Conservation (phyloP, 2,888 invertebrate genomes). For the Autographa pulchrina region DNA sequence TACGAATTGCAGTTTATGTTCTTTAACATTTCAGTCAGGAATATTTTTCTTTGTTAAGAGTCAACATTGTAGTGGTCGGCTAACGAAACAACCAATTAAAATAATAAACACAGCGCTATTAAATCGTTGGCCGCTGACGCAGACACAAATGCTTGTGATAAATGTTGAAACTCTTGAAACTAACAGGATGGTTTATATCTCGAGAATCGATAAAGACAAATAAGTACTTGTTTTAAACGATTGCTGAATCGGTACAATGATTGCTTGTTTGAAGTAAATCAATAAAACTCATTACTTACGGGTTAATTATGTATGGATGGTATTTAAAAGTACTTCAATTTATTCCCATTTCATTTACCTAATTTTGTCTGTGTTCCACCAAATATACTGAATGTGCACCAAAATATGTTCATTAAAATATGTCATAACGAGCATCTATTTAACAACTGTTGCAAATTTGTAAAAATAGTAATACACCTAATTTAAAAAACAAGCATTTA, state of each 20-base stretch:
- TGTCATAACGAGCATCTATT: too few species aligned
- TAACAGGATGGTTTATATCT: conserved; percentile 16
- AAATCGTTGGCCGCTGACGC: conserved; percentile 46
- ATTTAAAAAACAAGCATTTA: too few species aligned
- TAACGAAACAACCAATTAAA: conserved; percentile 62
- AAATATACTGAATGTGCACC: too few species aligned
- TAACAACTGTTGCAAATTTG: too few species aligned
- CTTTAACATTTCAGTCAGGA: conserved; percentile 22
- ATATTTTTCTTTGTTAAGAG: conserved; percentile 42
- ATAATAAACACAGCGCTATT: conserved; percentile 60
- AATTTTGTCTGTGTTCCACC: too few species aligned
- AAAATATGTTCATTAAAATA: too few species aligned
- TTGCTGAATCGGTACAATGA: background rate
- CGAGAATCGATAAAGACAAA: conserved; percentile 8
- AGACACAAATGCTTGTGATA: conserved; percentile 54
- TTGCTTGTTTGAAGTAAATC: background rate
- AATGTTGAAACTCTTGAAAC: conserved; percentile 22
- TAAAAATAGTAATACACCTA: too few species aligned
- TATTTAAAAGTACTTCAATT: too few species aligned
- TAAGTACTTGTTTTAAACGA: background rate
- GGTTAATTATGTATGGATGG: background rate
- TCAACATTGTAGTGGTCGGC: conserved; percentile 35
- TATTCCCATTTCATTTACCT: too few species aligned
- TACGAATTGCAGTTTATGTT: conserved; percentile 19
- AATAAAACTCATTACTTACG: background rate